These are phyloP conservation scores for Lasioglossum zephyrum DNA, from an alignment of 2,888 invertebrate species.

Conservation along the genomic window DNA sequence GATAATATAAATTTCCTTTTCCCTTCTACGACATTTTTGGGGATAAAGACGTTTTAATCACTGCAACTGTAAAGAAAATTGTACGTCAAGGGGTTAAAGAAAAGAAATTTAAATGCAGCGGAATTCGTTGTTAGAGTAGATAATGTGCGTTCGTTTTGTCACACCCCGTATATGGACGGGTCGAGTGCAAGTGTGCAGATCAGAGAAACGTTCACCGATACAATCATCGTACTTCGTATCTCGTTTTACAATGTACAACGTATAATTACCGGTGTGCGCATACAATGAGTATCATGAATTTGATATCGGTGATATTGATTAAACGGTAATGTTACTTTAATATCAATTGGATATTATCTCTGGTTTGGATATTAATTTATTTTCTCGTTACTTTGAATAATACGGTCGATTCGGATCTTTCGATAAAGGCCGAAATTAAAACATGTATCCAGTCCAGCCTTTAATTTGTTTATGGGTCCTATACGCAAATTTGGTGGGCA, in stretches of 20 bases:
- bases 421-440: constrained; percentile 31
- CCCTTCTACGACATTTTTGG: too few relatives aligned
- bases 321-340: constrained; percentile 46
- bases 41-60: too few relatives aligned
- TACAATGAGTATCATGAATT: constrained; percentile 25
- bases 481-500: neutral
- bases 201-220: neutral
- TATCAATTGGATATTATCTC: constrained; percentile 53
- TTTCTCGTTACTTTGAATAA: constrained; percentile 40
- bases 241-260: constrained; percentile 15
- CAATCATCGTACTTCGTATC: constrained; percentile 29
- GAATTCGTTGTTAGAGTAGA: neutral
- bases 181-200: neutral
- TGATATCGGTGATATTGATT: constrained; percentile 43
- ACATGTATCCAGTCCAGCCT: neutral
- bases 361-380: constrained; percentile 46
- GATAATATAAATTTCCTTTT: too few relatives aligned
- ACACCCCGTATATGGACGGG: neutral
- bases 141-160: neutral
- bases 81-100: too few relatives aligned
- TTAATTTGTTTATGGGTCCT: constrained; percentile 18
- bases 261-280: neutral
- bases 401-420: constrained; percentile 10
- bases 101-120: neutral
- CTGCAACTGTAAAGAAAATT: too few relatives aligned